These are phyloP conservation scores for Microplitis deprimator DNA, from an alignment of 2,888 invertebrate genomes.

Conservation along the genomic window DNA sequence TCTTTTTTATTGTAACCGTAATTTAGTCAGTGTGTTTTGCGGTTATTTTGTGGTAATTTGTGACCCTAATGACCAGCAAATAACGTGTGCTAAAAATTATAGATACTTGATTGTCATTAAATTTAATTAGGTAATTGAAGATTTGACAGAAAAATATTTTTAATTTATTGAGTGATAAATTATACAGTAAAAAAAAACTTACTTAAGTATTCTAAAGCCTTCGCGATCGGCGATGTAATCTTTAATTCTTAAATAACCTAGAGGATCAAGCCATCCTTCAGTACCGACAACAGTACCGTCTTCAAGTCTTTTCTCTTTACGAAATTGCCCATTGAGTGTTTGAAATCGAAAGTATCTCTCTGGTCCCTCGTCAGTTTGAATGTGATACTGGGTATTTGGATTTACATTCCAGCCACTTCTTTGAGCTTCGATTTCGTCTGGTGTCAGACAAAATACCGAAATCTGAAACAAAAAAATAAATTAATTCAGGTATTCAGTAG, in stretches of 20 bases:
- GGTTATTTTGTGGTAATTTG: conserved; percentile 1
- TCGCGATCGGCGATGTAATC: conserved; percentile 91
- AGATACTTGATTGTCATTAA: background rate
- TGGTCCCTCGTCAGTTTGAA: conserved; percentile 93
- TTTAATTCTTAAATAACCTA: conserved; percentile 84
- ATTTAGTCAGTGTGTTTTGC: background rate
- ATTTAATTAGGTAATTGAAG: background rate
- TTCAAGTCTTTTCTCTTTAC: conserved; percentile 88
- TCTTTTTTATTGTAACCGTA: background rate
- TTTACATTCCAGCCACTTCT: conserved; percentile 76
- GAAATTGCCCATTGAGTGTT: conserved; percentile 89
- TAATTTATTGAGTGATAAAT: background rate
- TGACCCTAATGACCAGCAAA: conserved; percentile 21
- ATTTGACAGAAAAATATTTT: conserved; percentile 11
- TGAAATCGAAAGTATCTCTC: conserved; percentile 92
- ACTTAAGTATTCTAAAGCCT: conserved; percentile 84
- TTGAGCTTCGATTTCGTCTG: conserved; percentile 66
- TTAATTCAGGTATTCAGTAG: background rate
- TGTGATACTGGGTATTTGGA: conserved; percentile 86
- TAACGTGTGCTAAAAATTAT: background rate
- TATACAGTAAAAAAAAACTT: conserved; percentile 28
- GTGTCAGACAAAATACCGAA: conserved; percentile 64
- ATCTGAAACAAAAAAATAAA: conserved; percentile 53
- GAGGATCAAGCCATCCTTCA: conserved; percentile 90
- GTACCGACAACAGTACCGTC: conserved; percentile 91